Evolutionary conservation across 2,888 invertebrate genomes (phyloP), one percentile per base, ranked within the genome.

Genomic region (Alloscopus bannaensis): DNA sequence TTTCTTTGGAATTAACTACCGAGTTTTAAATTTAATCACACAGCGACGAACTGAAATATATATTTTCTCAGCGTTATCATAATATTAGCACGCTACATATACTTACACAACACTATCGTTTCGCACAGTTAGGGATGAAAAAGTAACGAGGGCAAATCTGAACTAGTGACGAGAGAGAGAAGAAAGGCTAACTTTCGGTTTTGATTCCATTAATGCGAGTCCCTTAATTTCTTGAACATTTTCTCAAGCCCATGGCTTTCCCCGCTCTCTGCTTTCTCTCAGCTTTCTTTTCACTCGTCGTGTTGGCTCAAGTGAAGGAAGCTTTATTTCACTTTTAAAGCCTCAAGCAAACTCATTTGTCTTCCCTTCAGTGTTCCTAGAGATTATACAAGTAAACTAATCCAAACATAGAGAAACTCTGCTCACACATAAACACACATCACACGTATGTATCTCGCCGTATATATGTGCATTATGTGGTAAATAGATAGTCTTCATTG

Each of bases 251-350:
- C 42, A n/a, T n/a, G n/a, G n/a, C n/a, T n/a, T n/a, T n/a, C n/a
- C n/a, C n/a, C n/a, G n/a, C n/a, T 24, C 50, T 40, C 42, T 62
- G 18, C n/a, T 52, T 22, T 60, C 28, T 28, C 42, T 40, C 28
- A 18, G 57, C 66, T 28, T 65, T n/a, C 31, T 66, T 62, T 66
- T 66, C 66, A 52, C 66, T 52, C 50, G 50, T 52, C 50, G 50
- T 76, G 76, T 76, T 66, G 68, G 76, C 76, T 68, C 76, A 68
- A 76, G 76, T 60, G 60, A 59, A 76, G 76, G 76, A 76, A 76
- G 76, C 76, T 76, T 76, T 76, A 76, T 76, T 76, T 76, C 76
- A 76, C 76, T 76, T 76, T 76, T 76, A 76, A 76, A 76, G 76
- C 76, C 76, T 76, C 76, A 59, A 68, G 76, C 76, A 76, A 76